Base-by-base conservation (phyloP, 2,113 vertebrate genomes). In the Phalacrocorax aristotelis region DNA sequence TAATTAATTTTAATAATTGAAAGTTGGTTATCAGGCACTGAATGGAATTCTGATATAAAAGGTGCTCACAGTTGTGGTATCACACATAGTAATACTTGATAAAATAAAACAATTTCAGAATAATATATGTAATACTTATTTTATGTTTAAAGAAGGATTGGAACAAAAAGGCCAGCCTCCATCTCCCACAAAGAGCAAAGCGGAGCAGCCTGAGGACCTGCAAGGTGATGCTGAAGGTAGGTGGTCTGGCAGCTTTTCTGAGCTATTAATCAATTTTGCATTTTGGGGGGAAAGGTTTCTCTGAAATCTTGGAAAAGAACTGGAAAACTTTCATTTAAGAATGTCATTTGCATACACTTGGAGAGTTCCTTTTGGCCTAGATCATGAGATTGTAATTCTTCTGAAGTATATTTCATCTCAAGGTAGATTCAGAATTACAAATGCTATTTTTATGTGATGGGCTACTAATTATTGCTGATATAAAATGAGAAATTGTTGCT, bases 111-210 rank as follows among this genome's bases (percentile, higher is more conserved):
- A 13, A 68, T 46, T 89, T 93, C 30, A 46, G 75, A 92, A 71
- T 88, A 49, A 80, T 48, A 19, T 10, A 46, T 81, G 7, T 93
- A 29, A 42, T 75, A 38, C 61, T 26, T 69, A 88, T 52, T 94
- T 90, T 90, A 2, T 97, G 7, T 72, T 98, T 97, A 36, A 95
- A 98, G 96, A 96, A 89, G 97, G 92, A 29, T 54, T 91, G 86
- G 97, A 98, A 80, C 91, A 95, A 62, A 97, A 98, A 95, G 90
- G 52, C 38, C 97, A 95, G 30, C 83, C 95, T 91, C 90, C 92
- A 66, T 97, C 97, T 82, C 96, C 95, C 29, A 97, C 97, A 87
- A 97, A 98, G 83, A 97, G 95, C 96, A 98, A 98, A 98, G 97
- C 85, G 38, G 98, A 98, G 94, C 98, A 98, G 68, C 65, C 92